Evolutionary conservation across 2,797 vertebrate genomes (phyloP).

Genomic region (Hydrolagus colliei): DNA sequence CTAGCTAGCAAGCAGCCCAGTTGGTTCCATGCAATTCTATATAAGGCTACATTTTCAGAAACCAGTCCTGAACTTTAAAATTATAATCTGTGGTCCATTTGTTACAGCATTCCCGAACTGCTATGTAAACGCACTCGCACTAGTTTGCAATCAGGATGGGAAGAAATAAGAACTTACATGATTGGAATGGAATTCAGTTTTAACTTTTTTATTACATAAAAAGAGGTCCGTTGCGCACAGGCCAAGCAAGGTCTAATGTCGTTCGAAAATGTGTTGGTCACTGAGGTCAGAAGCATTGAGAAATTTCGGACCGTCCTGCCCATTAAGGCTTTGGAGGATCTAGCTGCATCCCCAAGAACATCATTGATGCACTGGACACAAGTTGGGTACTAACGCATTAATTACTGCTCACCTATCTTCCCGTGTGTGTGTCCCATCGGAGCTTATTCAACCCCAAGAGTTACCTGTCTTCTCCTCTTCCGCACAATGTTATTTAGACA

Average conservation of each 20-base stretch:
- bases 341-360: too few species aligned
- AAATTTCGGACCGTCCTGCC: too few species aligned
- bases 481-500: too few species aligned
- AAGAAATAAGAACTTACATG: conserved; percentile 14
- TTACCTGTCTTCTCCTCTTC: too few species aligned
- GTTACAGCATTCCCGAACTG: conserved; percentile 13
- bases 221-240: background rate
- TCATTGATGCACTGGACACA: too few species aligned
- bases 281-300: background rate
- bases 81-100: conserved; percentile 23
- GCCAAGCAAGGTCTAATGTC: background rate
- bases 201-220: conserved; percentile 1
- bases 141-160: conserved; percentile 22
- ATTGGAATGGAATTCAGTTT: conserved; percentile 26
- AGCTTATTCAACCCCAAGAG: too few species aligned
- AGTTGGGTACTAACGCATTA: too few species aligned
- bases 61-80: conserved; percentile 9
- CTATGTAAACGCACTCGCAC: conserved; percentile 18
- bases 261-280: conserved; percentile 15
- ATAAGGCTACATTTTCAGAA: conserved; percentile 14
- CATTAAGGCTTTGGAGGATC: too few species aligned
- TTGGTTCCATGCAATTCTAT: conserved; percentile 11
- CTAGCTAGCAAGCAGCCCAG: background rate
- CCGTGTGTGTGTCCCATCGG: too few species aligned
- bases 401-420: too few species aligned